These are phyloP conservation scores for Hesperia comma DNA, from an alignment of 2,888 invertebrate genomes.

Conservation along the genomic window DNA sequence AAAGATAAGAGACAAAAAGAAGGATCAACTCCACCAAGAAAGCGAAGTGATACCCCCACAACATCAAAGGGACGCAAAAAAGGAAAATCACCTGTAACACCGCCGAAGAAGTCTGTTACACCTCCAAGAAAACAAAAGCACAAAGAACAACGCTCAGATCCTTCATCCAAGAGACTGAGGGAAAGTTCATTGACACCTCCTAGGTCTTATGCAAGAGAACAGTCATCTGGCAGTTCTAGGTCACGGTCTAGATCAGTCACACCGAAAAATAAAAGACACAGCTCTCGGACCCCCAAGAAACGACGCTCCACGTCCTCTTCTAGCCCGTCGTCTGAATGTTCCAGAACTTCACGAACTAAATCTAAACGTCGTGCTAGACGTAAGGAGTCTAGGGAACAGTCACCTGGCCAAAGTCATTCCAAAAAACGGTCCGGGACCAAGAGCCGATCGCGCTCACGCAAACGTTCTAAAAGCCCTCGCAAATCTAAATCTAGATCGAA, in stretches of 20 bases:
- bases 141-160: slow-evolving; percentile 53
- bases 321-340: slow-evolving; percentile 55
- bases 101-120: slow-evolving; percentile 55
- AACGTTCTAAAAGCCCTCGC: slow-evolving; percentile 50
- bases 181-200: slow-evolving; percentile 73
- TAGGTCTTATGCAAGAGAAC: slow-evolving; percentile 66
- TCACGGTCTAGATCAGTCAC: slow-evolving; percentile 59
- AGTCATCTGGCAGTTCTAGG: slow-evolving; percentile 61
- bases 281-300: slow-evolving; percentile 49
- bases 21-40: slow-evolving; percentile 54
- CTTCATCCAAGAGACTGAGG: slow-evolving; percentile 56
- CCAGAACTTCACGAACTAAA: slow-evolving; percentile 53
- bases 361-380: slow-evolving; percentile 52
- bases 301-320: slow-evolving; percentile 49
- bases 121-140: slow-evolving; percentile 59
- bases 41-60: slow-evolving; percentile 45
- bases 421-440: slow-evolving; percentile 53
- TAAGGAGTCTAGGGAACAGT: slow-evolving; percentile 53
- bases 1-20: slow-evolving; percentile 53
- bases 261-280: slow-evolving; percentile 51
- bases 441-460: slow-evolving; percentile 45
- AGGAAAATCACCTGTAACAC: slow-evolving; percentile 57
- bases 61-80: slow-evolving; percentile 56
- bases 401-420: slow-evolving; percentile 59
- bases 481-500: slow-evolving; percentile 61